Evolutionary conservation across 1,140 invertebrate species (phyloP).

Genomic region (Heliothis subflexa): DNA sequence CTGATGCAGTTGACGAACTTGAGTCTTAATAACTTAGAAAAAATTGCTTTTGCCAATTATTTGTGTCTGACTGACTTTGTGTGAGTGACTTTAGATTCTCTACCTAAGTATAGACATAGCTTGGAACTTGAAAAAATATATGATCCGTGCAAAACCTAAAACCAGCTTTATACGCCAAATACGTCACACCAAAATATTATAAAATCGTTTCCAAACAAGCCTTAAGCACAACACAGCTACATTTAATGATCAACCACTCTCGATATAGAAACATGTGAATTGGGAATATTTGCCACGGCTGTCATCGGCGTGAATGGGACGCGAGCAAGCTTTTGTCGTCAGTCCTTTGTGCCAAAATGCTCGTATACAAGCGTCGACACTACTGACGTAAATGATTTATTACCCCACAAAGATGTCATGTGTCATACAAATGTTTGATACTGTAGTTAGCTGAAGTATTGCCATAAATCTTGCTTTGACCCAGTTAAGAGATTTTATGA

Average conservation of each 20-base stretch:
- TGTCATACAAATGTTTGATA: constrained; percentile 32
- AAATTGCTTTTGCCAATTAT: no score
- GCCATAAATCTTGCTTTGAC: background rate
- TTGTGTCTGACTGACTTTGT: no score
- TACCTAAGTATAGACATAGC: no score
- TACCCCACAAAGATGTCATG: constrained; percentile 26
- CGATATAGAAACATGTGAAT: constrained; percentile 37
- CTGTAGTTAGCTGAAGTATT: constrained; percentile 10
- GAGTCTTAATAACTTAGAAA: no score
- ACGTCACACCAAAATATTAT: no score
- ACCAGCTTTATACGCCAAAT: no score
- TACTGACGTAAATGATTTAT: constrained; percentile 28
- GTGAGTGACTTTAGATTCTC: no score
- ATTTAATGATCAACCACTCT: constrained; percentile 15
- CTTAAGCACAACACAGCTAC: background rate
- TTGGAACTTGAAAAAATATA: no score
- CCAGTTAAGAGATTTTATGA: background rate
- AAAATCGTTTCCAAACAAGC: no score
- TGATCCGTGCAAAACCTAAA: no score
- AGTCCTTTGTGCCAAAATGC: constrained; percentile 30
- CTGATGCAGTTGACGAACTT: no score
- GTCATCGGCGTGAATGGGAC: constrained; percentile 34
- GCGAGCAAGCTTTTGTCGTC: constrained; percentile 36
- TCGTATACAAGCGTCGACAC: constrained; percentile 26
- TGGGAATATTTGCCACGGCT: constrained; percentile 43